These are phyloP conservation scores for Parapsyche elsis DNA, from an alignment of 1,140 invertebrate species.

Conservation along the genomic window DNA sequence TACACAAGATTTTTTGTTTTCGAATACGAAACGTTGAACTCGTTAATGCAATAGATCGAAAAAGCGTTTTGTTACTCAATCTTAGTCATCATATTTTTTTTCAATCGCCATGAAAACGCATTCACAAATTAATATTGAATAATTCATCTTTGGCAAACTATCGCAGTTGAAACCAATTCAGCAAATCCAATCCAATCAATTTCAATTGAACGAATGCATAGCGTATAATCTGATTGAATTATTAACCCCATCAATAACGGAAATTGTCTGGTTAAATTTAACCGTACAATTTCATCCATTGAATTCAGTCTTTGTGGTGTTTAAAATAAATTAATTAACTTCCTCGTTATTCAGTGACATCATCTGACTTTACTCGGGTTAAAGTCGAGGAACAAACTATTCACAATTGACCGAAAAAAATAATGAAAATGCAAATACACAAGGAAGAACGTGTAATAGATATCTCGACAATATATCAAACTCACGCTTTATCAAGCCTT, in stretches of 20 bases:
- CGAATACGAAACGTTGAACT: neutral
- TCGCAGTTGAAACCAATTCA: neutral
- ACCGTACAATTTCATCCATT: no score
- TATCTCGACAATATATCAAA: slow-evolving; percentile 20
- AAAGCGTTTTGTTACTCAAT: neutral
- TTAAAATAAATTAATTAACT: neutral
- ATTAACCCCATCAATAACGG: neutral
- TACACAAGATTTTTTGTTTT: neutral
- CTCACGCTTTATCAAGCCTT: slow-evolving; percentile 23
- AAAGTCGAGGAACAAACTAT: neutral
- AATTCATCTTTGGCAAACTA: neutral
- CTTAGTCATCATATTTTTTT: slow-evolving; percentile 15
- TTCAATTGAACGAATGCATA: neutral
- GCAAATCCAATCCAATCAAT: slow-evolving; percentile 4
- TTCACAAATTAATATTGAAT: neutral
- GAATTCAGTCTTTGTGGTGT: no score
- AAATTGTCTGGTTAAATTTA: no score
- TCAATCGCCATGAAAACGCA: neutral
- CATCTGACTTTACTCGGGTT: neutral
- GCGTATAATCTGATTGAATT: neutral
- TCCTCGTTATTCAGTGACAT: slow-evolving; percentile 3
- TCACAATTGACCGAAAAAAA: neutral
- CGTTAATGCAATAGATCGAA: neutral
- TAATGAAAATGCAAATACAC: slow-evolving; percentile 10
- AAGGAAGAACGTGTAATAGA: slow-evolving; percentile 17